Conservation (phyloP, 1,140 invertebrate species). For the Hermatobates lingyangjiaoensis region DNA sequence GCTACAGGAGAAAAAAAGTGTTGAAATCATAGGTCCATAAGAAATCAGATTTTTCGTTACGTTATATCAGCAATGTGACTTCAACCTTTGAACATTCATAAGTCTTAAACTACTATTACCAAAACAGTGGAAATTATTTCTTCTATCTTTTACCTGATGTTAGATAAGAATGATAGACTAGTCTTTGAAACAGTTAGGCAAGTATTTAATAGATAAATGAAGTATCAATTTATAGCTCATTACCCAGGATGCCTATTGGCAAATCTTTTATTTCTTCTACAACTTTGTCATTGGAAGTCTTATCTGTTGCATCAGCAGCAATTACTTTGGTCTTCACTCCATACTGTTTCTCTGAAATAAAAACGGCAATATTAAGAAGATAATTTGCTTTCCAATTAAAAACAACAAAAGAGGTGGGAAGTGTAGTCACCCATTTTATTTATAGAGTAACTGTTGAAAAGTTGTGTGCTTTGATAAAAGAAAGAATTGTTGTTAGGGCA, state of each 20-base stretch:
- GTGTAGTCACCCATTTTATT: too few species aligned
- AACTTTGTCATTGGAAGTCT: neutral
- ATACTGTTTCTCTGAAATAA: neutral
- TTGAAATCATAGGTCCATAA: too few species aligned
- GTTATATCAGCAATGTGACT: neutral
- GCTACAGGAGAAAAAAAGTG: too few species aligned
- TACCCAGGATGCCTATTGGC: neutral
- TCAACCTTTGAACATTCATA: neutral
- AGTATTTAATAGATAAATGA: neutral
- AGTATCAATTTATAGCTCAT: neutral
- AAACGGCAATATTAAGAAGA: too few species aligned
- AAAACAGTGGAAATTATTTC: neutral
- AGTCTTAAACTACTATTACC: neutral
- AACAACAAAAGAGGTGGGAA: too few species aligned
- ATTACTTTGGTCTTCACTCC: neutral
- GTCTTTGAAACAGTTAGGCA: neutral
- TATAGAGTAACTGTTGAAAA: too few species aligned
- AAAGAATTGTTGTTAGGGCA: too few species aligned
- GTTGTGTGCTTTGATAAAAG: too few species aligned
- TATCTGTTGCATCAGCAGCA: neutral
- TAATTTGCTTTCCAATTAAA: too few species aligned
- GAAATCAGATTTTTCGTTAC: neutral
- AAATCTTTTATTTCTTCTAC: neutral
- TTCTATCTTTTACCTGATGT: neutral
- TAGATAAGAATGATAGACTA: neutral